phyloP scores from a whole-genome alignment of 2,113 vertebrate species.

The Callorhinus ursinus region DNA sequence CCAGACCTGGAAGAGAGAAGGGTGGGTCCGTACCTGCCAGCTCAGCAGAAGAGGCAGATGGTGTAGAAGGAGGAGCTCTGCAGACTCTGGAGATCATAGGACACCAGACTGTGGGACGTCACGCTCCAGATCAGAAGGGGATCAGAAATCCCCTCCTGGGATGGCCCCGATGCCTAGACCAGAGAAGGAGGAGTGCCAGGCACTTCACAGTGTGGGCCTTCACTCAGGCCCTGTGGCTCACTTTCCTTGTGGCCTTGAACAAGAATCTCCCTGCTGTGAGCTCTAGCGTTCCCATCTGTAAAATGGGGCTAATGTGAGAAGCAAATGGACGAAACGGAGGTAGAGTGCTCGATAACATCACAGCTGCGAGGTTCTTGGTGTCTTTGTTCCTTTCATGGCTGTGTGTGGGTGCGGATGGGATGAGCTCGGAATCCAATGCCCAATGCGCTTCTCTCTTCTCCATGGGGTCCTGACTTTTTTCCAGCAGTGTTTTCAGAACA shows the following conservation, averaged over 20 bases:
- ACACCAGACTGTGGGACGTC: not conserved
- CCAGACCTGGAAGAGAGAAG: not conserved
- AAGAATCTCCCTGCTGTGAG: not conserved
- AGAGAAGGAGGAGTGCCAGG: not conserved
- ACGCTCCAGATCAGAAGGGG: not conserved
- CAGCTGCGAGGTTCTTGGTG: too few relatives aligned
- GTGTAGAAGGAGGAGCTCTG: too few relatives aligned
- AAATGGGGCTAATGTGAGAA: not conserved
- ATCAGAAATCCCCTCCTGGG: not conserved
- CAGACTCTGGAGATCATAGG: too few relatives aligned
- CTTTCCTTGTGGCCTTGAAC: not conserved
- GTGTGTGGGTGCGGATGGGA: not conserved
- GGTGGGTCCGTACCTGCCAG: not conserved
- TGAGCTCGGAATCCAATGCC: not conserved
- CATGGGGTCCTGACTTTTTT: not conserved
- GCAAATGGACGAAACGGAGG: not conserved
- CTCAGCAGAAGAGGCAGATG: not conserved
- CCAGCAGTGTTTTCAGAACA: not conserved
- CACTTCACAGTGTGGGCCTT: fast-evolving
- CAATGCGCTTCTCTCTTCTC: not conserved
- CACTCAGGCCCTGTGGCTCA: not conserved
- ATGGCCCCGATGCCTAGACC: fast-evolving
- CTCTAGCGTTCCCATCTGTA: not conserved
- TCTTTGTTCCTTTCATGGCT: not conserved
- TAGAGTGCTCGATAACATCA: too few relatives aligned